Base-by-base conservation (phyloP, 2,888 invertebrate species). In the Dynastes maya region DNA sequence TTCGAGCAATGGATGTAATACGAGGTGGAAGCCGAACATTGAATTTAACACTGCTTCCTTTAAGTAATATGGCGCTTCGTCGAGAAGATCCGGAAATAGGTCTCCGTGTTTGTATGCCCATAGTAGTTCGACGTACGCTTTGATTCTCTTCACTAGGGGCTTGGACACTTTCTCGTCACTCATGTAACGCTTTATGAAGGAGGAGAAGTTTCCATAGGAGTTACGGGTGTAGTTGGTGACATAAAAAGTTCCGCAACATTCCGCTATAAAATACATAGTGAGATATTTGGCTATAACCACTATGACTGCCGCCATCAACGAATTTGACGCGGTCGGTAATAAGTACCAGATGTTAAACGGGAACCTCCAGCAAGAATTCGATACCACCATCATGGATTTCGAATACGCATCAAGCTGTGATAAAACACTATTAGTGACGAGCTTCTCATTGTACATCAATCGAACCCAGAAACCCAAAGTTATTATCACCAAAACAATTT, bases 11-110 rank as follows among this genome's bases (percentile, higher is more conserved):
- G 78, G 70, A 76, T 84, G 84, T 11, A 78, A 79, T 13, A 81
- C 61, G 9, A 85, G 64, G 65, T 84, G 84, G 64, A 76, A 81
- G 1, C 84, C 84, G 68, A 83, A 85, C 83, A 85, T 82, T 0
- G 83, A 82, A 64, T 84, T 82, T 71, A 85, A 64, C 0, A 85
- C 79, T 13, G 79, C 84, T 79, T 85, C 83, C 49, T 79, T 80
- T 32, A 85, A 77, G 74, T 84, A 85, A 67, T 82, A 84, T 2
- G 85, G 85, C 0, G 84, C 82, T 51, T 82, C 80, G 27, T 80
- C 45, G 22, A 85, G 58, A 37, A 80, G 58, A 4, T 27, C 13
- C 13, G 80, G 80, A 37, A 78, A 80, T 27, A 68, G 70, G 11
- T 71, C 51, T 1, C 80, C 80, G 5, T 64, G 58, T 27, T 68